phyloP scores from a whole-genome alignment of 1,140 invertebrate genomes.

The Magallana ariakensis region DNA sequence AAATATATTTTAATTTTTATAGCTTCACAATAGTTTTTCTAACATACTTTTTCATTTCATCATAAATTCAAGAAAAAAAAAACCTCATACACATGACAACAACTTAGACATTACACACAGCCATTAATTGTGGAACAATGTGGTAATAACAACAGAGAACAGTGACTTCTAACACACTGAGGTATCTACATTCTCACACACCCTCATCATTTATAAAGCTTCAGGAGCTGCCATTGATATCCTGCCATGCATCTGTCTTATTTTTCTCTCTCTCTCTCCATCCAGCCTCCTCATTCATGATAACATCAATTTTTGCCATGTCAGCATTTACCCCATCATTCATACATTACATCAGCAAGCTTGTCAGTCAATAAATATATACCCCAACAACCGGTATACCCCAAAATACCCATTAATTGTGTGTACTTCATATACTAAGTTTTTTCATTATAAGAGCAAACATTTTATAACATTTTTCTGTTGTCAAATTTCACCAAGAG shows the following conservation, averaged over 20 bases:
- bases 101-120: not conserved
- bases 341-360: too few species aligned
- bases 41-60: conserved; percentile 1
- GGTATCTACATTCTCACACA: not conserved
- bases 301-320: not conserved
- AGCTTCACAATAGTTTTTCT: conserved; percentile 25
- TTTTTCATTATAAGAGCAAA: too few species aligned
- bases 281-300: not conserved
- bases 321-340: not conserved
- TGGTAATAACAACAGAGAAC: not conserved
- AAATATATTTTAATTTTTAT: conserved; percentile 32
- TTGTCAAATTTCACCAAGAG: too few species aligned
- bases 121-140: not conserved
- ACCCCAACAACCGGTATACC: too few species aligned
- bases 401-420: too few species aligned
- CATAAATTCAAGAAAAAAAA: not conserved
- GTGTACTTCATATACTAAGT: too few species aligned
- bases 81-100: not conserved
- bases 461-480: too few species aligned
- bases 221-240: conserved; percentile 24
- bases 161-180: not conserved
- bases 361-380: too few species aligned
- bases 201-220: not conserved
- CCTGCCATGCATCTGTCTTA: not conserved
- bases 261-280: not conserved